Base-by-base conservation (phyloP, 1,140 invertebrate species). In the Rhagoletis pomonella region DNA sequence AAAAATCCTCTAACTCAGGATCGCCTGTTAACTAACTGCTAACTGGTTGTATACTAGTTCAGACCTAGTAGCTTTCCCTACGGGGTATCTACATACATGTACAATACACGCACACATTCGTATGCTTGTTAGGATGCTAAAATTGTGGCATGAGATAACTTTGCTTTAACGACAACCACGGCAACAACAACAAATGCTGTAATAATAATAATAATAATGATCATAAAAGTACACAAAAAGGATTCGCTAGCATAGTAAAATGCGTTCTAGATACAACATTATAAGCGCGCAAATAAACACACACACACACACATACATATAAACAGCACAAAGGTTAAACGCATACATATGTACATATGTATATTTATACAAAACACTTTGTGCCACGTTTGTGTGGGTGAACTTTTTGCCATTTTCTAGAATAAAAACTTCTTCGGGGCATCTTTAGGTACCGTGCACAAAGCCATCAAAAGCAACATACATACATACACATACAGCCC, bases 141-240 rank as follows among this genome's bases (percentile, higher is more conserved):
- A 55, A 10, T 1, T 81, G 73, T 29, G 7, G 73, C 73, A 55
- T 81, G 73, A 81, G 73, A 81, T 81, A 81, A 81, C 47, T 81
- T 81, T 81, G 47, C 12, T 12, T 81, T 81, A 81, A 81, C 47
- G 73, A 55, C 44, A 81, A 58, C 73, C 47, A 81, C n/a, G 73
- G 7, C 73, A 81, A 81, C 47, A 29, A 81, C 73, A 77, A 77
- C 47, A 81, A 55, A 14, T 55, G n/a, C 47, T 47, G 17, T 3
- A 19, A 9, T 55, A 55, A 81, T 81, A 81, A 81, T 19, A 81
- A 81, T 81, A 81, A 81, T 81, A 81, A 58, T 81, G 73, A 81
- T 81, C 73, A 81, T 81, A 81, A 81, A 81, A 81, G 47, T 81
- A 81, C 47, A 81, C 50, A 81, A 58, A 81, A 81, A 81, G 73